Percentiles rank a stretch among this genome's conserved stretches.
phyloP scores from a whole-genome alignment of 2,113 vertebrate species.

The Xiphias gladius region DNA sequence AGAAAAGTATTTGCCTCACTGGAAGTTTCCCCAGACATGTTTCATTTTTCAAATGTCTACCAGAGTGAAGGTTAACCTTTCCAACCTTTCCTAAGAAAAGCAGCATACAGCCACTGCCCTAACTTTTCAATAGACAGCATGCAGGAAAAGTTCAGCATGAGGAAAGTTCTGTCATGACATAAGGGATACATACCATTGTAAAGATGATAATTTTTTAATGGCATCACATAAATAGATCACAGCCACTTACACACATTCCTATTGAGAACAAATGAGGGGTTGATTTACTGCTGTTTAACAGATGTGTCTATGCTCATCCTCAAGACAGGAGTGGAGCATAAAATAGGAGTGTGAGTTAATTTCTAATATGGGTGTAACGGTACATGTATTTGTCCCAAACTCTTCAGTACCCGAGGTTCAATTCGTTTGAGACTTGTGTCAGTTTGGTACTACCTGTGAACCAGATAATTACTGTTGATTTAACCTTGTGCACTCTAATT shows the following conservation, averaged over 20 bases:
- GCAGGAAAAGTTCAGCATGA: neutral
- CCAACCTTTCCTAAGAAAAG: too few species aligned
- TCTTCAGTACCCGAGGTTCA: neutral
- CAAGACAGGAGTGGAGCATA: neutral
- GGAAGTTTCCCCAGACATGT: neutral
- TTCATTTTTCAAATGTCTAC: neutral
- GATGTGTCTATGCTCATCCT: conserved; percentile 5
- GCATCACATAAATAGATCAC: conserved; percentile 20
- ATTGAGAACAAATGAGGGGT: neutral
- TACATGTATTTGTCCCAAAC: neutral
- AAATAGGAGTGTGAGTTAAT: neutral
- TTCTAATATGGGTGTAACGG: neutral
- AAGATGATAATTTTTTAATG: conserved; percentile 5
- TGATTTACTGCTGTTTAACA: conserved; percentile 17
- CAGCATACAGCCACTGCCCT: neutral
- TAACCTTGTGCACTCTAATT: neutral
- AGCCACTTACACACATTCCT: conserved; percentile 4
- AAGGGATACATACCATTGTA: neutral
- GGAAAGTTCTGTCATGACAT: neutral
- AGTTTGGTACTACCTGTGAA: too few species aligned
- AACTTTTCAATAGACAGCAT: neutral
- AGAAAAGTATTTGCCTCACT: neutral
- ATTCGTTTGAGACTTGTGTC: neutral
- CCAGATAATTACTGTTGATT: conserved; percentile 10
- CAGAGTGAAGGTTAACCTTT: neutral